Evolutionary conservation across 2,888 invertebrate species (phyloP).

Genomic region (Phragmatobia fuliginosa): DNA sequence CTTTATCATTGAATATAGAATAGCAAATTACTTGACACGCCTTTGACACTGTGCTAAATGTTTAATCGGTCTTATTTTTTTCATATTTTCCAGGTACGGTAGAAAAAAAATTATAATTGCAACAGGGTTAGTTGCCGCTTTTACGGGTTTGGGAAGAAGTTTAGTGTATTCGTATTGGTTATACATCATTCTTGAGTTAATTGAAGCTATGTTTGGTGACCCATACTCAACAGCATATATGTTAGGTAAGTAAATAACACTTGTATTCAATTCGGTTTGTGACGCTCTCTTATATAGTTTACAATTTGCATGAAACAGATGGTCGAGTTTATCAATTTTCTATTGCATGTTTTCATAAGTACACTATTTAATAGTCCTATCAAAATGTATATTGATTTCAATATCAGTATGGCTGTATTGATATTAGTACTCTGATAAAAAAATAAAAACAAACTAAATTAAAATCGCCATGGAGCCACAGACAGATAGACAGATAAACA

Average conservation of each 20-base stretch:
- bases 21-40: neutral
- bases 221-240: conserved; percentile 72
- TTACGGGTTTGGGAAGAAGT: conserved; percentile 69
- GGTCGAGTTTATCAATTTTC: neutral
- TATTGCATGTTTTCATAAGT: neutral
- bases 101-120: conserved; percentile 65
- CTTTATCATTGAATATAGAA: neutral
- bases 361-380: neutral
- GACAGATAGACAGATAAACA: too few species aligned
- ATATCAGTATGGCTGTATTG: neutral
- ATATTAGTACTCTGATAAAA: too few species aligned
- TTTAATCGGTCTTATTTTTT: neutral
- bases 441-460: too few species aligned
- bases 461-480: too few species aligned
- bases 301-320: neutral
- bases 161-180: conserved; percentile 71
- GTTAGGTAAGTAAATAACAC: neutral
- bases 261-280: neutral
- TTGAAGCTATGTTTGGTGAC: conserved; percentile 75
- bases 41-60: neutral
- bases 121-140: conserved; percentile 70
- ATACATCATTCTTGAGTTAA: conserved; percentile 69
- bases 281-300: neutral
- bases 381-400: neutral
- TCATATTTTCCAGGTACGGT: conserved; percentile 60